Evolutionary conservation across 2,113 vertebrate species (phyloP), one percentile per base, ranked within the genome.

Genomic region (Erythrolamprus reginae): DNA sequence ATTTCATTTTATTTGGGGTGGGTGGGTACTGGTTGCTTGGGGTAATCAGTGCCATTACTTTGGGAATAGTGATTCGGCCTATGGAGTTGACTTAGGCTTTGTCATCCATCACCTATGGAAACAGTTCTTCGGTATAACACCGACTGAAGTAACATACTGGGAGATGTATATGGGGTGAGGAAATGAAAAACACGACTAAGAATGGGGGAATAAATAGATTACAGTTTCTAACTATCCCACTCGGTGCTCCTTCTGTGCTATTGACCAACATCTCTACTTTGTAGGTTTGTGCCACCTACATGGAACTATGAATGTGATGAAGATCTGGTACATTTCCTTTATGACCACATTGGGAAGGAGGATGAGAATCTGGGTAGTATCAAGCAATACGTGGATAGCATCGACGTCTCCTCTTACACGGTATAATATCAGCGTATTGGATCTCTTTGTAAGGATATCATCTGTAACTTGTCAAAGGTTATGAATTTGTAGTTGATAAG

Each of bases 261-360:
- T 90, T 91, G 17, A 55, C 56, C 1, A 24, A 33, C 26, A 51
- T 53, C 24, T 23, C 83, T 87, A 15, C 38, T 93, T 85, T 9
- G 2, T 96, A 99, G 98, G 92, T 98, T 97, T 92, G 97, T 99
- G 19, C 98, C 99, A 47, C 98, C 98, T 50, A 99, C 98, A 0
- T 99, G 99, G 99, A 98, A 97, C 3, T 99, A 98, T 0, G 98
- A 99, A 95, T 99, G 98, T 77, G 99, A 99, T 0, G 99, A 99
- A 94, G 99, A 99, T 95, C 96, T 99, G 91, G 98, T 99, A 88
- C 99, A 99, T 95, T 99, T 98, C 96, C 97, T 99, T 48, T 98
- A 98, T 9, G 98, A 99, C 92, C 98, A 99, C 93, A 97, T 99
- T 70, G 98, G 98, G 85, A 99, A 99, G 93, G 99, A 99, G 94